Evolutionary conservation across 1,140 invertebrate species (phyloP).

Genomic region (Pectinophora gossypiella): DNA sequence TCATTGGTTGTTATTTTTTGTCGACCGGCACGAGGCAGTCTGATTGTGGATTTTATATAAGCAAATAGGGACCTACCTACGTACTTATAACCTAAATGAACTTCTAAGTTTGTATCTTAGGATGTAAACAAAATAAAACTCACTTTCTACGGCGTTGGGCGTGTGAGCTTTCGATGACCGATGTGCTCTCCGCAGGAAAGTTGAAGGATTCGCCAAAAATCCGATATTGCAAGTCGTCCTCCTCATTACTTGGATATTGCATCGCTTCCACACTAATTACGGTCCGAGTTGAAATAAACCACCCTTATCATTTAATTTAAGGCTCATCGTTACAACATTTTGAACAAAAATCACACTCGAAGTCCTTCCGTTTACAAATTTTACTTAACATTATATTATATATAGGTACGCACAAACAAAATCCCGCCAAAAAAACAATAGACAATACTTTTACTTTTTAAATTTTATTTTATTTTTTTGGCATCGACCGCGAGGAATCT

Average conservation of each 20-base stretch:
- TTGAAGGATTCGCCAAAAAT: conserved; percentile 70
- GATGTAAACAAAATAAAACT: conserved; percentile 41
- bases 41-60: no score
- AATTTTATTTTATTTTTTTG: conserved; percentile 16
- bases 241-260: conserved; percentile 71
- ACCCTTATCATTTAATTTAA: conserved; percentile 56
- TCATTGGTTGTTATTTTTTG: no score
- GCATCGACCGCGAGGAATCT: conserved; percentile 29
- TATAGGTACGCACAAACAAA: no score
- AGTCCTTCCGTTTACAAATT: conserved; percentile 18
- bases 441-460: conserved; percentile 21
- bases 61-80: no score
- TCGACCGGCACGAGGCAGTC: no score
- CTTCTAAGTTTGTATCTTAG: no score
- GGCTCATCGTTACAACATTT: conserved; percentile 39
- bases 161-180: conserved; percentile 34
- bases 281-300: conserved; percentile 47
- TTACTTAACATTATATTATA: no score
- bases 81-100: no score
- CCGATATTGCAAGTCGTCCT: conserved; percentile 68
- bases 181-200: conserved; percentile 19
- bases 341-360: conserved; percentile 15
- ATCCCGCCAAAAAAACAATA: conserved; percentile 15
- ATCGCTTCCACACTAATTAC: conserved; percentile 61
- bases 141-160: conserved; percentile 51